Evolutionary conservation across 2,113 vertebrate species (phyloP), one percentile per base, ranked within the genome.

Genomic region (Pogonocichla stellata): DNA sequence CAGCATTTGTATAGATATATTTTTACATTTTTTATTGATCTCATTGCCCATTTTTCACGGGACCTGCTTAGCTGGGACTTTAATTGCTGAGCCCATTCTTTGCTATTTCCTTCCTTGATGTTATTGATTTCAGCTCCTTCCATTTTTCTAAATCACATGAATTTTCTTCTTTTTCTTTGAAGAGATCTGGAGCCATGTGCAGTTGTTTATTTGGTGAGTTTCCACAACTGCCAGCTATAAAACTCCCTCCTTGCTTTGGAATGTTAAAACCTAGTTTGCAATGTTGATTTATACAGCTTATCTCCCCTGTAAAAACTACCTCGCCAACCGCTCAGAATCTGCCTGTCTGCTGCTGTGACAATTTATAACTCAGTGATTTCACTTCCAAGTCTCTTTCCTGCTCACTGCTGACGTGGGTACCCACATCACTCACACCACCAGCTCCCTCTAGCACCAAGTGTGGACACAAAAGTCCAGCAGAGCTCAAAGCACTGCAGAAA

Each of bases 11-110:
- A 81, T 43, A 42, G 90, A 81, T 67, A 75, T 56, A 95, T 73
- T 97, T 97, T 94, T 83, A 66, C 72, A 78, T 93, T 89, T 95
- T 93, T 86, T 90, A 96, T 96, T 83, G 92, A 96, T 93, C 80
- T 66, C 62, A 45, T 9, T 88, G 82, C 80, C 82, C 67, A 80
- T 95, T 95, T 93, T 95, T 97, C 96, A 90, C 2, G 65, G 51
- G 72, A 31, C 26, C 86, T 90, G 69, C 88, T 95, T 92, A 94
- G 75, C 92, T 66, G 69, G 67, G 69, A 58, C 88, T 94, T 97
- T 93, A 96, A 96, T 90, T 90, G 94, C 96, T 47, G 60, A 93
- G 38, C 54, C 72, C 72, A 92, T 95, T 95, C 90, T 93, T 90
- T 62, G 88, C 80, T n/a, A 50, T 90, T 96, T 96, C 92, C 94